A percentile compares a stretch with the other conserved stretches of the same genome.
These are phyloP conservation scores for Sphenopsis melanotis DNA, from an alignment of 2,797 vertebrate genomes.

Conservation along the genomic window DNA sequence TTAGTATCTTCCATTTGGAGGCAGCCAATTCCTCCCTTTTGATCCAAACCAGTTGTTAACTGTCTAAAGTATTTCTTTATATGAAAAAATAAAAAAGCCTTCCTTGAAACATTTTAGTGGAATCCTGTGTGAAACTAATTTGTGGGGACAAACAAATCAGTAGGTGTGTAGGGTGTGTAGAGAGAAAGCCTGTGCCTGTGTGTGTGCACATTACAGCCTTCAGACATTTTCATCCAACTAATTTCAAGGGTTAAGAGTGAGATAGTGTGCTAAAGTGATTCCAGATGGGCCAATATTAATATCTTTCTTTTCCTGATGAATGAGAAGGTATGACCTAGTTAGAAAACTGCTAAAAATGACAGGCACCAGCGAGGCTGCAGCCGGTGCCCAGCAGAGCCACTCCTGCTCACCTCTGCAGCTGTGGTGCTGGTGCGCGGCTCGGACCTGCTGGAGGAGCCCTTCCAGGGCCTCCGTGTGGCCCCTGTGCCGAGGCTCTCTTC, in stretches of 20 bases:
- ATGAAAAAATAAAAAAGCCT: neutral
- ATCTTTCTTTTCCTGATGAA: conserved; percentile 93
- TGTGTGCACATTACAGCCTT: conserved; percentile 32
- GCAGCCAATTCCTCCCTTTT: conserved; percentile 10
- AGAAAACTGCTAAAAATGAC: conserved; percentile 80
- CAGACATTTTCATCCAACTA: conserved; percentile 54
- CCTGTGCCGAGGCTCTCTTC: conserved; percentile 82
- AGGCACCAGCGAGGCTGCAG: conserved; percentile 72
- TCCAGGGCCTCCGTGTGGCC: conserved; percentile 92
- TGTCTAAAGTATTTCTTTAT: neutral
- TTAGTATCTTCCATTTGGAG: conserved; percentile 25
- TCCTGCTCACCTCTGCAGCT: conserved; percentile 83
- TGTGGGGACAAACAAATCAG: neutral
- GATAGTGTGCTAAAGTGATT: conserved; percentile 90
- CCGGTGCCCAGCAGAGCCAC: conserved; percentile 65
- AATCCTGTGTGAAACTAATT: neutral
- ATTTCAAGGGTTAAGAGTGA: conserved; percentile 75
- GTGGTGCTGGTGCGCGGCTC: conserved; percentile 86
- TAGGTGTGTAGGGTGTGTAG: neutral
- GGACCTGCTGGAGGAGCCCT: conserved; percentile 91
- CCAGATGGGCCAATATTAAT: conserved; percentile 97
- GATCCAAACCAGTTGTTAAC: conserved; percentile 46
- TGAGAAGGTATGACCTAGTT: conserved; percentile 88
- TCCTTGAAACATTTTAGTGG: neutral
- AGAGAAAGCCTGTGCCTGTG: neutral